Base-by-base conservation (phyloP, 2,797 vertebrate genomes). In the Pelobates cultripes region DNA sequence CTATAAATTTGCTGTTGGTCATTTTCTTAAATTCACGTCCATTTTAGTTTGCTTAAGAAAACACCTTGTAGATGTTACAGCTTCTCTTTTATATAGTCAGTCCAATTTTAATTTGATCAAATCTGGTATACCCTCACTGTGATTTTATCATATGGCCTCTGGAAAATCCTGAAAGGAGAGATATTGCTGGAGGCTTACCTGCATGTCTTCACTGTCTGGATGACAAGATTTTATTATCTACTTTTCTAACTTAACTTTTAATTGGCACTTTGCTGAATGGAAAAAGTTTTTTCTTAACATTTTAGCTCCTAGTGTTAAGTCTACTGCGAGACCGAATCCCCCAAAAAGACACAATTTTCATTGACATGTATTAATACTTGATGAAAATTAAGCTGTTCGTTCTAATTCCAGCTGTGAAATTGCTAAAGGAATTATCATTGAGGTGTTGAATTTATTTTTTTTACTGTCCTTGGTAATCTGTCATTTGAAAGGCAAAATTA, bases 241-340 rank as follows among this genome's bases (percentile, higher is more conserved):
- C 43, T 69, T 74, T 57, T 28, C 15, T 28, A n/a, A 13, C 47
- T 66, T 68, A 75, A 74, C 78, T 80, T 75, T 80, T 81, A 81
- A 75, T 81, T 81, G 55, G 41, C 43, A 44, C 47, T 60, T 13
- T 41, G 17, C 45, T 28, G 55, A 3, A 55, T 63, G 45, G 13
- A 41, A 64, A 28, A 80, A 74, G 71, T 79, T 81, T 75, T 7
- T 47, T 63, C 15, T 14, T 60, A 60, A 60, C 12, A 60, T 60
- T 60, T 13, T 5, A 51, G 10, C 14, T 60, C 57, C 7, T 60
- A 60, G 15, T 60, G 47, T 51, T 6, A 51, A 51, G 15, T 4
- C 2, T 60, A 4, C 4, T 60, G 57, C 4, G 4, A 60, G 12
- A 60, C 1, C 4, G 15, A 14, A 60, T 4, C 12, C 57, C 57